These are phyloP conservation scores for Psettodes erumei DNA, from an alignment of 2,113 vertebrate species.

Conservation along the genomic window DNA sequence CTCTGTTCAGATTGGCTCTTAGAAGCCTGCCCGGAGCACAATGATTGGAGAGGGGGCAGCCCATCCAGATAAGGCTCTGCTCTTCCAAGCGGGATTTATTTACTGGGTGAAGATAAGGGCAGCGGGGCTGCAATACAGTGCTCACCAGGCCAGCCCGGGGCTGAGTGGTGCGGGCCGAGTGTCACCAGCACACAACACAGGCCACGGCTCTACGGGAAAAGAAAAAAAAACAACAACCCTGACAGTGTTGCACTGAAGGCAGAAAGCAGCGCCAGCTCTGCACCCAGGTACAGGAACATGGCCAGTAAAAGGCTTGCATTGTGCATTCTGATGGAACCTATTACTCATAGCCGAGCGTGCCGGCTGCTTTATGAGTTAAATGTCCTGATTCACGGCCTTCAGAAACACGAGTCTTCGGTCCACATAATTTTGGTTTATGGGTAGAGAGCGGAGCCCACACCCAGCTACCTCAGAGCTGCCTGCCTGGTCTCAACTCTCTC, in stretches of 20 bases:
- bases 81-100: slow-evolving; percentile 69
- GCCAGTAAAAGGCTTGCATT: slow-evolving; percentile 65
- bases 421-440: slow-evolving; percentile 82
- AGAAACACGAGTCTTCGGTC: slow-evolving; percentile 78
- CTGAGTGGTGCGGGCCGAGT: slow-evolving; percentile 51
- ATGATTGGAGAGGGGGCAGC: slow-evolving; percentile 49
- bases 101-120: slow-evolving; percentile 72
- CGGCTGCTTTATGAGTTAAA: slow-evolving; percentile 75
- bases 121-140: slow-evolving; percentile 50
- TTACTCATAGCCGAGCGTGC: slow-evolving; percentile 72
- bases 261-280: slow-evolving; percentile 26
- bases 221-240: no score
- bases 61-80: slow-evolving; percentile 70
- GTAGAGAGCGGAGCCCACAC: slow-evolving; percentile 77
- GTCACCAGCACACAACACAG: slow-evolving; percentile 49
- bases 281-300: slow-evolving; percentile 61
- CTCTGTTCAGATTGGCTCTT: slow-evolving; percentile 56
- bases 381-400: slow-evolving; percentile 73
- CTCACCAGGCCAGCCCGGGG: slow-evolving; percentile 33
- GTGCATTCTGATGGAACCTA: slow-evolving; percentile 69
- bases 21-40: slow-evolving; percentile 46
- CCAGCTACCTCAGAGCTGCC: slow-evolving; percentile 78
- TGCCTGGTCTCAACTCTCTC: slow-evolving; percentile 68
- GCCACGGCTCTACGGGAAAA: slow-evolving; percentile 30
- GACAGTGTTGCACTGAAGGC: slow-evolving; percentile 22